Evolutionary conservation across 2,797 vertebrate genomes (phyloP), one percentile per base, ranked within the genome.

Genomic region (Sebastiscus tertius): DNA sequence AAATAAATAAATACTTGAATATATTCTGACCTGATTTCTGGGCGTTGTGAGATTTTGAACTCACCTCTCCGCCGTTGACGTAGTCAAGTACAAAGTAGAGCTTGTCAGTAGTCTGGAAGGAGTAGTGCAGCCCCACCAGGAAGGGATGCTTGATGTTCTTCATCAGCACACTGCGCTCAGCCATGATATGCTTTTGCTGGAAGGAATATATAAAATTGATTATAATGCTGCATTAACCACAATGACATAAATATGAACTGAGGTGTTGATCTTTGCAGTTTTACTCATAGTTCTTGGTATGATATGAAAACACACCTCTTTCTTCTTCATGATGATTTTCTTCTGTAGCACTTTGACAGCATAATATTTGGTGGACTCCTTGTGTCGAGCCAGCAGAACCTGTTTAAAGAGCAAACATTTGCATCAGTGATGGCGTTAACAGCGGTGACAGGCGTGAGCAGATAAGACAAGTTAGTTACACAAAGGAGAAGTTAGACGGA

Each of bases 151-250:
- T 94, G 86, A 97, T 93, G 81, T 96, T 97, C 90, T 96, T 96
- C 94, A 97, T 95, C 69, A 97, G 90, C 20, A 97, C 96, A 8
- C 94, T 97, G 72, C 96, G 94, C 87, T 97, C 96, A 0, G 96
- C 96, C 96, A 97, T 97, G 94, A 97, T 97, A 75, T 97, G 96
- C 86, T 96, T 97, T 94, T 97, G 96, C 96, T 97, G 90, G 33
- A 81, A 33, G 54, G 59, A 42, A 61, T 0, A 49, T 9, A 16
- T 10, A 36, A 14, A 73, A 11, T 18, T 85, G 31, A 65, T 31
- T 29, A 36, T 33, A 4, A 39, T 10, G 20, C 3, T 14, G 1
- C 6, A 12, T 59, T 59, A 0, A 55, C 26, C 69, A 36, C 16
- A 8, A 12, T 34, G 8, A 46, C 52, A 26, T 3, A n/a, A 60